Percentiles rank a stretch among this genome's conserved stretches.
These are phyloP conservation scores for Promerops cafer DNA, from an alignment of 2,113 vertebrate species.

Conservation along the genomic window DNA sequence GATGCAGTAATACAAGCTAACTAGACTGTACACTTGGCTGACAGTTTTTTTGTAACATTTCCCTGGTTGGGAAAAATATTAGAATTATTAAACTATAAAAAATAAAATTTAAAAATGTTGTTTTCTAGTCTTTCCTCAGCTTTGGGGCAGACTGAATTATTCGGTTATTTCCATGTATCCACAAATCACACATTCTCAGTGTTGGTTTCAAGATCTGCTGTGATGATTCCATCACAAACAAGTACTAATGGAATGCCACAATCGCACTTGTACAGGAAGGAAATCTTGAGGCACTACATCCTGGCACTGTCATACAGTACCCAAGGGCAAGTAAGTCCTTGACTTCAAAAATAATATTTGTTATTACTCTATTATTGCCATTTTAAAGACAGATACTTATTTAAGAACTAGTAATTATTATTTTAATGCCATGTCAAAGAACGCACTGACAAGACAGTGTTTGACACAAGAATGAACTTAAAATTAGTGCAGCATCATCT, in stretches of 20 bases:
- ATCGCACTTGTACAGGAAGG: neutral
- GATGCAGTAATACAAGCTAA: neutral
- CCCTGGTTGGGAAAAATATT: neutral
- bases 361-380: neutral
- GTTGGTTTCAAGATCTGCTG: neutral
- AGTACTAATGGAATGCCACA: neutral
- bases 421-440: neutral
- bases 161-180: neutral
- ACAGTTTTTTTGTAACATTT: neutral
- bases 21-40: neutral
- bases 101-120: accelerated
- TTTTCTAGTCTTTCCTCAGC: neutral
- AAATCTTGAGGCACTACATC: neutral
- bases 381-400: neutral
- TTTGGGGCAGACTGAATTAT: neutral
- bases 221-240: neutral
- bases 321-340: neutral
- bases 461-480: neutral
- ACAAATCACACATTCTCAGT: neutral
- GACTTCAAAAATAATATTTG: neutral
- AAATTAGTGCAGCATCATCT: neutral
- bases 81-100: no score
- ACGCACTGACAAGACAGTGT: neutral
- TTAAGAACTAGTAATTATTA: neutral
- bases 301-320: neutral